Percentiles rank a stretch among this genome's conserved stretches.
Conservation (phyloP, 92 coral and sea anemone species). For the Nematostella vectensis region DNA sequence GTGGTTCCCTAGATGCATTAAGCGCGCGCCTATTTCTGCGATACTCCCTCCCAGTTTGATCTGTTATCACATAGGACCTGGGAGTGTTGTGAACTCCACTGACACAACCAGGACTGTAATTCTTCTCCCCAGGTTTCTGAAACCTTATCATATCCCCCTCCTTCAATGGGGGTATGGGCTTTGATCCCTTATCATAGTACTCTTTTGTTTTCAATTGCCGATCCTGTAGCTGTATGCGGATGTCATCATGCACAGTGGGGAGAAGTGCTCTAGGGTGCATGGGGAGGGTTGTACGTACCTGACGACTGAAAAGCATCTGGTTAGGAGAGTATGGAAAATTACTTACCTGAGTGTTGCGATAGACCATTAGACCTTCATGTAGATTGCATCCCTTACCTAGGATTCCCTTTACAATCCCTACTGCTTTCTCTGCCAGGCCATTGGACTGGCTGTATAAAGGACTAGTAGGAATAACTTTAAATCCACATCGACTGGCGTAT, state of each 20-base stretch:
- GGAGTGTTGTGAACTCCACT: not conserved
- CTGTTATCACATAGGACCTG: constrained; percentile 2
- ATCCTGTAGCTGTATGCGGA: constrained; percentile 9
- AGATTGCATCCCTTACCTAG: too few species aligned
- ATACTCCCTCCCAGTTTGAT: constrained; percentile 2
- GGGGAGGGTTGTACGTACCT: not conserved
- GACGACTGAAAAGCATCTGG: too few species aligned
- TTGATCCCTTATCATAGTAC: constrained; percentile 20
- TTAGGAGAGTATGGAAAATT: too few species aligned
- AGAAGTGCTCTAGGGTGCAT: not conserved
- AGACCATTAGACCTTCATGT: too few species aligned
- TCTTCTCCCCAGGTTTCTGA: constrained; percentile 18
- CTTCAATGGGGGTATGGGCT: constrained; percentile 14
- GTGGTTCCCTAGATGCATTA: too few species aligned
- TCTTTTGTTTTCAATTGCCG: constrained; percentile 16
- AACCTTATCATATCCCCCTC: constrained; percentile 31
- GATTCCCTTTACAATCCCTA: constrained; percentile 5
- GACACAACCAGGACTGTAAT: too few species aligned
- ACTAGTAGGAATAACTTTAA: constrained; percentile 11
- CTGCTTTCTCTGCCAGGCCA: constrained; percentile 18
- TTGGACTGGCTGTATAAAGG: constrained; percentile 21
- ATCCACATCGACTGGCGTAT: constrained; percentile 10
- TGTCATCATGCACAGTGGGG: constrained; percentile 5
- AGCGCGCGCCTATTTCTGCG: constrained; percentile 4
- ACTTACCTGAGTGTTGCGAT: too few species aligned